Percentiles rank a stretch among this genome's conserved stretches.
Conservation (phyloP, 2,888 invertebrate species). For the Disparrhopalites patrizii region DNA sequence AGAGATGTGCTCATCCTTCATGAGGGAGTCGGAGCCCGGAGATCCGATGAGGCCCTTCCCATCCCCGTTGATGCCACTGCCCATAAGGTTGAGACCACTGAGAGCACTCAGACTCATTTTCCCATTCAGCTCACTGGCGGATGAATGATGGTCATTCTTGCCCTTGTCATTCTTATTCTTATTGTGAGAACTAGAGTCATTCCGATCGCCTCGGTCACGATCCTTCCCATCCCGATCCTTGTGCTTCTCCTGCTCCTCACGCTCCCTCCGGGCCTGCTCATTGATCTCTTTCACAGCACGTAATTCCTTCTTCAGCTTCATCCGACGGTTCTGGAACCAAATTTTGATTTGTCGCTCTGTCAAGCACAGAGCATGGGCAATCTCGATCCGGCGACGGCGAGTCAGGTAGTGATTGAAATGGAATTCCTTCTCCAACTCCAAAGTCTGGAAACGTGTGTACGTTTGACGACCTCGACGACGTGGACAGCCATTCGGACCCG, state of each 20-base stretch:
- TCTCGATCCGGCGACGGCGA: constrained; percentile 91
- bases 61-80: constrained; percentile 29
- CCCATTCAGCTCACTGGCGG: constrained; percentile 36
- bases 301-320: constrained; percentile 94
- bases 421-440: constrained; percentile 97
- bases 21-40: constrained; percentile 45
- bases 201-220: constrained; percentile 17
- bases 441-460: constrained; percentile 95
- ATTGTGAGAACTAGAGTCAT: constrained; percentile 25
- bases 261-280: constrained; percentile 83
- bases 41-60: constrained; percentile 34
- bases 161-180: constrained; percentile 20
- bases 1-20: constrained; percentile 47
- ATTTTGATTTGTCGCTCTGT: constrained; percentile 94
- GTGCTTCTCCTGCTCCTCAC: constrained; percentile 88
- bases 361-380: constrained; percentile 91
- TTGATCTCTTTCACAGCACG: constrained; percentile 92
- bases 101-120: constrained; percentile 36
- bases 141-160: constrained; percentile 31
- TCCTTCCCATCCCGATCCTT: constrained; percentile 77
- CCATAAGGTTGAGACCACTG: constrained; percentile 34
- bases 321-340: constrained; percentile 93
- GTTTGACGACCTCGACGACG: constrained; percentile 92
- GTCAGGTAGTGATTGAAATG: constrained; percentile 97
- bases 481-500: constrained; percentile 94